Base-by-base conservation (phyloP, 1,140 invertebrate species). In the Olivierus martensii region DNA sequence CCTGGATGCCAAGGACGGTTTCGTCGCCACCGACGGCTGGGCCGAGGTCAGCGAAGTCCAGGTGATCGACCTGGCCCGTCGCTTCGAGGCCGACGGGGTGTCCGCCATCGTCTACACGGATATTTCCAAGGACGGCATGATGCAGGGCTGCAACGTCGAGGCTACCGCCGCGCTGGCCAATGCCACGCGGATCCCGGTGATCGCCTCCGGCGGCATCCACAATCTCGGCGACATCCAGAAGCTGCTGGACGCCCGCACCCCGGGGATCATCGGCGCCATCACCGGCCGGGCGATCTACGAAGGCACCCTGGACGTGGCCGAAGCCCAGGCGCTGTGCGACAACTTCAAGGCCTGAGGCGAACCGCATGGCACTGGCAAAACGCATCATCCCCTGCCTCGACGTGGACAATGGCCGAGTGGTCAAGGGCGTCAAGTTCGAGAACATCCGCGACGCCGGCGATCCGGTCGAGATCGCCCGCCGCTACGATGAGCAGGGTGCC, bases 371-470 rank as follows among this genome's bases (percentile, higher is more conserved):
- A 7, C 18, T 57, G 10, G 17, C 15, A 14, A 43, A 39, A 15
- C 53, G 53, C 10, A 56, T 56, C 22, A 49, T 57, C 18, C 53
- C 53, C 52, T 56, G 53, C 39, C 53, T 57, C 35, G 54, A 57
- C 34, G 39, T 57, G 10, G 34, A 34, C n/a, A 21, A 50, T 36
- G 52, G 41, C 42, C 37, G 53, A 5, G 18, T 22, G 4, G 47
- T 53, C 46, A 52, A 53, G 37, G 52, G 48, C 48, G n/a, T 50
- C 19, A 34, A 41, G 17, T 52, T 52, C 21, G n/a, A 34, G 5
- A n/a, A 35, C 9, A 9, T 48, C 9, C 39, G 19, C 43, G 42
- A 56, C 28, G 44, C 22, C 34, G 52, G 55, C 11, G 55, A 53
- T n/a, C 22, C 38, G 4, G 52, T 52, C 19, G 52, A 36, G n/a